Conservation (phyloP, 2,113 vertebrate species). For the Anoura caudifer region DNA sequence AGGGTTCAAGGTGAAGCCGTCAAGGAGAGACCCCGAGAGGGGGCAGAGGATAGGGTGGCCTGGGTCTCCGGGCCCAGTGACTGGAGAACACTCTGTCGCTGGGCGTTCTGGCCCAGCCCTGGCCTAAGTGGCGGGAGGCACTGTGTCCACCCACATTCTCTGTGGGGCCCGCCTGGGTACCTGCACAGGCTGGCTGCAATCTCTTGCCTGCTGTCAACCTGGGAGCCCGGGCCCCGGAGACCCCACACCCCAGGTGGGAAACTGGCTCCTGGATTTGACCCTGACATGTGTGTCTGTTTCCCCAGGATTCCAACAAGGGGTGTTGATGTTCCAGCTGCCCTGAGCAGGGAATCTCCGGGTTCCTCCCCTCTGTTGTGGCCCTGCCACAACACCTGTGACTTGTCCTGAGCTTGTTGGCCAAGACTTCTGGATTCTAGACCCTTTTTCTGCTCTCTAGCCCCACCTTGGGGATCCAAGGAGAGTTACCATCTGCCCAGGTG, state of each 20-base stretch:
- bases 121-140: background rate
- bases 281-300: background rate
- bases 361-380: background rate
- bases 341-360: background rate
- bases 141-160: background rate
- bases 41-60: background rate
- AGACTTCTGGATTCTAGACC: background rate
- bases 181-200: background rate
- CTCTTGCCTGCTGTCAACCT: background rate
- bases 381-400: background rate
- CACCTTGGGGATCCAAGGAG: background rate
- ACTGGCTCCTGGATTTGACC: background rate
- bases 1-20: background rate
- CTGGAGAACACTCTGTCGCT: slow-evolving; percentile 56
- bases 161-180: background rate
- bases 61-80: background rate
- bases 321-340: background rate
- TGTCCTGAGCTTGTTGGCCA: background rate
- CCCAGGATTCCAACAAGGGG: background rate
- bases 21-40: background rate
- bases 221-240: background rate
- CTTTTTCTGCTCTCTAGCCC: background rate
- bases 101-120: background rate
- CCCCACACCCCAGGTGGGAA: background rate
- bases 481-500: background rate